A percentile compares a stretch with the other conserved stretches of the same genome.
phyloP scores from a whole-genome alignment of 2,113 vertebrate genomes.

The Zingel zingel region DNA sequence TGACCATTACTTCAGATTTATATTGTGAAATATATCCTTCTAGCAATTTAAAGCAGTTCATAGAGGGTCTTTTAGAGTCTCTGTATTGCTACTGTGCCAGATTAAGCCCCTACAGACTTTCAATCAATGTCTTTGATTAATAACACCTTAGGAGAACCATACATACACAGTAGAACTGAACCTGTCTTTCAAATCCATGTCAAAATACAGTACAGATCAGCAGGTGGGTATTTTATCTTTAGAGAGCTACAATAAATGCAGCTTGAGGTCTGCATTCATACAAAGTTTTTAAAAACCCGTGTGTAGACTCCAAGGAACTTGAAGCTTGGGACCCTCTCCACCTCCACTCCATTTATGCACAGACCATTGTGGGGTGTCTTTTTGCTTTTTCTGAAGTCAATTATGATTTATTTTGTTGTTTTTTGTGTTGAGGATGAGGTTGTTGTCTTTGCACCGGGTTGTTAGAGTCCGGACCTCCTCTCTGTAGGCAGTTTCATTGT shows the following conservation, averaged over 20 bases:
- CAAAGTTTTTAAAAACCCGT: background rate
- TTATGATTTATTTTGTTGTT: too few relatives aligned
- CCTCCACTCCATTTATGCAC: too few relatives aligned
- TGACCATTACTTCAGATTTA: background rate
- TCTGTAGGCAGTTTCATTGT: too few relatives aligned
- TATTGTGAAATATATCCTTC: background rate
- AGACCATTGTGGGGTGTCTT: too few relatives aligned
- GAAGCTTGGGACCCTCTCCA: too few relatives aligned
- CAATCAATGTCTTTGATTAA: conserved; percentile 33
- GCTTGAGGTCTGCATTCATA: conserved; percentile 21
- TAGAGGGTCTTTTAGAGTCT: background rate
- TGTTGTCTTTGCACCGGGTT: too few relatives aligned
- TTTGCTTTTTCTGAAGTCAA: too few relatives aligned
- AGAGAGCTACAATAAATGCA: conserved; percentile 1
- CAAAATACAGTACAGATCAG: conserved; percentile 6
- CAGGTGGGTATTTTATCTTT: conserved; percentile 12
- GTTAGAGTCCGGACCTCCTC: too few relatives aligned
- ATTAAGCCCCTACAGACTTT: conserved; percentile 1
- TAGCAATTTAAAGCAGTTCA: conserved; percentile 6
- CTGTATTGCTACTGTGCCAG: conserved; percentile 25
- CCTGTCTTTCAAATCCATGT: conserved; percentile 34
- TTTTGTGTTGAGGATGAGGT: too few relatives aligned
- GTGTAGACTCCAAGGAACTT: too few relatives aligned
- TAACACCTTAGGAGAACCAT: conserved; percentile 13
- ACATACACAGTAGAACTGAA: conserved; percentile 18